Base-by-base conservation (phyloP, 2,888 invertebrate genomes). In the Sylvicola fuscatus region DNA sequence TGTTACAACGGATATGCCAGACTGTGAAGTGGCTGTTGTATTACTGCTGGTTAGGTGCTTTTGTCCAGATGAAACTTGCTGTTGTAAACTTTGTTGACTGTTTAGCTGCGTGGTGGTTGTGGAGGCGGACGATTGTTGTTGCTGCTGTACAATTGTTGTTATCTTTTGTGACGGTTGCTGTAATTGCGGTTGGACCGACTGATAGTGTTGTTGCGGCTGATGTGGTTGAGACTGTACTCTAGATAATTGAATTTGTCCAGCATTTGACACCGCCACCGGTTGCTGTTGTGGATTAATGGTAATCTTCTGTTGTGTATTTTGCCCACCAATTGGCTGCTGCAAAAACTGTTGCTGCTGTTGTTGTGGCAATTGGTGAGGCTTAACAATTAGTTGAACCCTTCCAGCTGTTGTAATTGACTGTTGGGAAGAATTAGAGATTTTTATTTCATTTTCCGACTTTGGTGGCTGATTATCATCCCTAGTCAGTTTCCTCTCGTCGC, bases 161-260 rank as follows among this genome's bases (percentile, higher is more conserved):
- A 14, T 2, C 30, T 17, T n/a, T 12, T 21, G 33, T 47, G 50
- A 3, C 49, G 21, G 53, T 33, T 57, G 56, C 0, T 58, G 49
- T 34, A 56, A 42, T 37, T 54, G 55, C 35, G 50, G 51, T 34
- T 49, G 50, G 7, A 43, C 45, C 2, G 42, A 51, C 36, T 50
- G 46, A 38, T 52, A 51, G 8, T 49, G 33, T 29, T 48, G 48
- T 11, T 36, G 41, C 30, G 16, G 36, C 32, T 39, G 38, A 32
- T 43, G 43, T 11, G 42, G 42, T 36, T 54, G 52, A n/a, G 8
- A 12, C 26, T 15, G 29, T 31, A 31, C 14, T 14, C 10, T 10
- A 14, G 12, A 14, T 15, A 32, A 12, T 32, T 14, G 21, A 14
- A 30, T 31, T 13, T 29, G 29, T 29, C n/a, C n/a, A 5, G 14